Conservation (phyloP, 2,797 vertebrate species). For the Manis pentadactyla region DNA sequence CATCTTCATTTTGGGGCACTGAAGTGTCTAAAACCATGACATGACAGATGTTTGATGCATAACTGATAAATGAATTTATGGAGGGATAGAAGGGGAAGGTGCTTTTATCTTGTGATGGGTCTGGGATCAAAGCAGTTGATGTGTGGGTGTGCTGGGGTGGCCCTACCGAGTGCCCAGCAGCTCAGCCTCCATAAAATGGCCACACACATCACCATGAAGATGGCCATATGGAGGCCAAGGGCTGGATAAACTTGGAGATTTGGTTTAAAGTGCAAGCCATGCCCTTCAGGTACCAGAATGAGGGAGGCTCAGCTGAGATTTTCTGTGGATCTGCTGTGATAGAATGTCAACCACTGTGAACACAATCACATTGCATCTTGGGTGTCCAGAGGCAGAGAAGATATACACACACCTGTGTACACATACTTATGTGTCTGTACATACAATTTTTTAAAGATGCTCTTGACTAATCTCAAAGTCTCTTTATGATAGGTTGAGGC, state of each 20-base stretch:
- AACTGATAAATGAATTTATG: not conserved
- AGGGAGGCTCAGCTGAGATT: not conserved
- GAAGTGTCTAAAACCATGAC: not conserved
- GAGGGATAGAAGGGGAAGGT: too few relatives aligned
- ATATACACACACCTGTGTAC: too few relatives aligned
- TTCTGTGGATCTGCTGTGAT: not conserved
- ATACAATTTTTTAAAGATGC: not conserved
- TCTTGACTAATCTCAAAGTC: not conserved
- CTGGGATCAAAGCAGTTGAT: not conserved
- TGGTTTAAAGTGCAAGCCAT: not conserved
- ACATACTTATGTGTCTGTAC: fast-evolving
- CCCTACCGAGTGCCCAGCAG: not conserved
- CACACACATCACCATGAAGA: not conserved
- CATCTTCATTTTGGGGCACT: not conserved
- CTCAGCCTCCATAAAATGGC: not conserved
- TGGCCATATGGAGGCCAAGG: not conserved
- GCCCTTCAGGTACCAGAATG: not conserved
- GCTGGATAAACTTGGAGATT: not conserved
- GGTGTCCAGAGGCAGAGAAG: not conserved
- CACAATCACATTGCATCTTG: not conserved
- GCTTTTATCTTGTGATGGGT: not conserved
- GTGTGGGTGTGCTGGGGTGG: not conserved
- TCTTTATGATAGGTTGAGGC: not conserved
- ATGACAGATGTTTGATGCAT: not conserved
- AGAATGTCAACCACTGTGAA: not conserved